phyloP scores from a whole-genome alignment of 2,888 invertebrate genomes.

The Rhimphoctona megacephalus region DNA sequence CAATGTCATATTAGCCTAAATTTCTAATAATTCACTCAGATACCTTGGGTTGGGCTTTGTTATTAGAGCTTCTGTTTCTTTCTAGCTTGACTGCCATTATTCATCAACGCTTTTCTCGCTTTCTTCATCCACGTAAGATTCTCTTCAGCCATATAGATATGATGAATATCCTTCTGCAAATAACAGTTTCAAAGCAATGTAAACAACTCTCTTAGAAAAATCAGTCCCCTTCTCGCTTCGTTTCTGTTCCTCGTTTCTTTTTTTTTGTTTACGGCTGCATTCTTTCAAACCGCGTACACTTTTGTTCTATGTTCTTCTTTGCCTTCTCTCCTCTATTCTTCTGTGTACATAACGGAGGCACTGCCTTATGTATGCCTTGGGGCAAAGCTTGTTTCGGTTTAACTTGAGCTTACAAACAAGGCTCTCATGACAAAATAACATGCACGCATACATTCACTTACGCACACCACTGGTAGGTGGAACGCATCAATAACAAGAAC shows the following conservation, averaged over 20 bases:
- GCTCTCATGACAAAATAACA: neutral
- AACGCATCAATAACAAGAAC: constrained; percentile 66
- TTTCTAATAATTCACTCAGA: neutral
- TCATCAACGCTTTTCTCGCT: neutral
- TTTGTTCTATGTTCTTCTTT: neutral
- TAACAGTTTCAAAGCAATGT: neutral
- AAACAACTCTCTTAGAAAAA: neutral
- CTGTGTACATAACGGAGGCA: neutral
- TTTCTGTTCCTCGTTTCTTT: neutral
- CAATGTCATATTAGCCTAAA: neutral
- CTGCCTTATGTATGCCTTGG: constrained; percentile 35
- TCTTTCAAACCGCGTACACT: neutral
- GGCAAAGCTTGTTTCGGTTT: constrained; percentile 53
- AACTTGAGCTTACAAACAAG: constrained; percentile 40
- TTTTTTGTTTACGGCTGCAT: neutral
- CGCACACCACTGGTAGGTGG: constrained; percentile 1
- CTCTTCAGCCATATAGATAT: neutral
- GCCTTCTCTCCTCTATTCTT: neutral
- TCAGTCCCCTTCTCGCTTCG: neutral
- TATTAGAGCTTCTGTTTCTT: neutral
- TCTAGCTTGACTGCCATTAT: neutral
- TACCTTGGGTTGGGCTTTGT: neutral
- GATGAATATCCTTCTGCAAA: neutral
- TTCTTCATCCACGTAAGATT: neutral
- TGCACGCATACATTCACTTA: constrained; percentile 3